phyloP scores from a whole-genome alignment of 2,888 invertebrate species.

The Xanthorhoe designata region DNA sequence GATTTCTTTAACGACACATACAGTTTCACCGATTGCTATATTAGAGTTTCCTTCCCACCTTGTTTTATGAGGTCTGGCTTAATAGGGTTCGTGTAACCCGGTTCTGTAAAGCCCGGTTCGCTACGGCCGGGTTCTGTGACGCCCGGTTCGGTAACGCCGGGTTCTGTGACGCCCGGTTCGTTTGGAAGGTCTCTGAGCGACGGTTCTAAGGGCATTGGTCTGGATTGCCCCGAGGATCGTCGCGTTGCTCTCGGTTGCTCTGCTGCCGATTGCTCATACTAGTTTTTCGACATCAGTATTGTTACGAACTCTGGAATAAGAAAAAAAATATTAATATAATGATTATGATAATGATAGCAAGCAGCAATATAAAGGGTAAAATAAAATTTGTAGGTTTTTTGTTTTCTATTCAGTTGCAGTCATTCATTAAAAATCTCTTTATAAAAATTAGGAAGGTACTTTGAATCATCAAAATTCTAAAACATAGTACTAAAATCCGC shows the following conservation, averaged over 20 bases:
- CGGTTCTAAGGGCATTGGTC: slow-evolving; percentile 26
- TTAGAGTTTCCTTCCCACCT: slow-evolving; percentile 82
- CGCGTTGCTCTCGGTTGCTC: slow-evolving; percentile 62
- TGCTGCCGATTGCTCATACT: slow-evolving; percentile 71
- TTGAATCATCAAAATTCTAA: too few species aligned
- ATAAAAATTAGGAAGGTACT: too few species aligned
- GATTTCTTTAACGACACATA: slow-evolving; percentile 40
- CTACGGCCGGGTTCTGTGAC: slow-evolving; percentile 12
- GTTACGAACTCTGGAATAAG: slow-evolving; percentile 91
- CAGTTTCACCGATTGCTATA: slow-evolving; percentile 62
- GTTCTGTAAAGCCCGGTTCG: slow-evolving; percentile 7
- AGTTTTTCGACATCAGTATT: slow-evolving; percentile 94
- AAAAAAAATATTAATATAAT: slow-evolving; percentile 2
- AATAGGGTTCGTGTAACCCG: slow-evolving; percentile 7
- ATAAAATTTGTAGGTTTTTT: too few species aligned
- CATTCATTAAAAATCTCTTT: too few species aligned
- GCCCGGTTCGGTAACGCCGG: slow-evolving; percentile 7
- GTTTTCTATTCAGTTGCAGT: too few species aligned
- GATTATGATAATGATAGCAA: background rate
- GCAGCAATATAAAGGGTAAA: background rate
- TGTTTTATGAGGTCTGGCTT: slow-evolving; percentile 60
- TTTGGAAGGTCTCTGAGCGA: slow-evolving; percentile 31
- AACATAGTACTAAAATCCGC: too few species aligned
- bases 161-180: slow-evolving; percentile 12
- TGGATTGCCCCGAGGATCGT: slow-evolving; percentile 68